These are phyloP conservation scores for Drosophila watanabei DNA, from an alignment of 1,140 invertebrate genomes.

Conservation along the genomic window DNA sequence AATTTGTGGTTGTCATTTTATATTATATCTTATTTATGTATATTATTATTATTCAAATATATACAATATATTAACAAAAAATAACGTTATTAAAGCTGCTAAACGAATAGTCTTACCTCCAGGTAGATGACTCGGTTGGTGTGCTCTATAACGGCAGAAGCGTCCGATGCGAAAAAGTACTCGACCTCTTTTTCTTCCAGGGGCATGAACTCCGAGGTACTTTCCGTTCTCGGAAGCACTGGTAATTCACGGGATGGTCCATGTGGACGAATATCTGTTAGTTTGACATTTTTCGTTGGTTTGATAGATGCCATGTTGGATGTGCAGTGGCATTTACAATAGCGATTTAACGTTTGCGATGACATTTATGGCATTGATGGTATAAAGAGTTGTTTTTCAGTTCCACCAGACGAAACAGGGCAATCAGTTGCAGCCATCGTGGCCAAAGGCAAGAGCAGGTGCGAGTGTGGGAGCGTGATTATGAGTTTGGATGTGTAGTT, in stretches of 20 bases:
- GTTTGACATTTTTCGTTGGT: conserved; percentile 51
- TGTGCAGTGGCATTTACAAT: conserved; percentile 38
- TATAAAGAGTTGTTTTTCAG: conserved; percentile 23
- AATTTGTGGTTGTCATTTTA: no score
- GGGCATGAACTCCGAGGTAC: conserved; percentile 96
- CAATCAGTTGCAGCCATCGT: conserved; percentile 15
- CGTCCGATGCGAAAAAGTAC: conserved; percentile 99
- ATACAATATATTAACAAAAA: no score
- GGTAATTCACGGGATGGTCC: conserved; percentile 87
- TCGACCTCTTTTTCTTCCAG: conserved; percentile 97
- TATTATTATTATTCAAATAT: no score
- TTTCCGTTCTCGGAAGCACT: conserved; percentile 90
- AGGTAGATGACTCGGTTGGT: conserved; percentile 98
- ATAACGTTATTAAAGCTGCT: neutral
- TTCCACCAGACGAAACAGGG: conserved; percentile 30
- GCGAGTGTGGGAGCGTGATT: conserved; percentile 21
- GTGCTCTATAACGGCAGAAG: conserved; percentile 99
- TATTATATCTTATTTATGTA: no score
- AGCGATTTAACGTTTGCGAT: conserved; percentile 8
- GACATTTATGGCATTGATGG: conserved; percentile 22
- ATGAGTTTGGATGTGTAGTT: conserved; percentile 11
- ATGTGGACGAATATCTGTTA: conserved; percentile 90
- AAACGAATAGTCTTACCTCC: conserved; percentile 87
- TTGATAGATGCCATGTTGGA: conserved; percentile 22
- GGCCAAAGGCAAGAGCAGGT: conserved; percentile 23